Conservation (phyloP, 2,797 vertebrate genomes). For the Xerus rutilus region DNA sequence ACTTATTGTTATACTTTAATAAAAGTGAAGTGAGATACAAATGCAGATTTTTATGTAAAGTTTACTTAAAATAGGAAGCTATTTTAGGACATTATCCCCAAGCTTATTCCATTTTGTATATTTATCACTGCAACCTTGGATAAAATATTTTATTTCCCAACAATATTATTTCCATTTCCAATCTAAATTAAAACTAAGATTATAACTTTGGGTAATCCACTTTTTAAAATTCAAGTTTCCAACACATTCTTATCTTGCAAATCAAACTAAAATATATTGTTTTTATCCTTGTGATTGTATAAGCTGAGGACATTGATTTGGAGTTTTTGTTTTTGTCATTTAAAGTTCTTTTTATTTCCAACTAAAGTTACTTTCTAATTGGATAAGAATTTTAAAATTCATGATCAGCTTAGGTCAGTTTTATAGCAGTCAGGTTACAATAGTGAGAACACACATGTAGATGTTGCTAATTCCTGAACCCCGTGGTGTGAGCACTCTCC, state of each 20-base stretch:
- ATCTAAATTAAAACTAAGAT: slow-evolving; percentile 47
- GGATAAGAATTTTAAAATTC: slow-evolving; percentile 39
- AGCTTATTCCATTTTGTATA: not conserved
- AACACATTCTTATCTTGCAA: slow-evolving; percentile 12
- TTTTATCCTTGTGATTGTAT: not conserved
- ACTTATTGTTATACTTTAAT: not conserved
- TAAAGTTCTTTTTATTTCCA: slow-evolving; percentile 19
- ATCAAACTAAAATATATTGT: slow-evolving; percentile 32
- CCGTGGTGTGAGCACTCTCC: not conserved
- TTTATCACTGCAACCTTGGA: slow-evolving; percentile 36
- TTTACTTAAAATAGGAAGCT: slow-evolving; percentile 2
- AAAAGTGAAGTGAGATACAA: slow-evolving; percentile 24
- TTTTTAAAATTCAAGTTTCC: slow-evolving; percentile 49
- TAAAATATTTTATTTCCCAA: slow-evolving; percentile 41
- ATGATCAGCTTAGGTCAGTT: not conserved
- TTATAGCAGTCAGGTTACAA: not conserved
- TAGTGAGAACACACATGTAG: not conserved
- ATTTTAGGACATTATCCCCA: not conserved
- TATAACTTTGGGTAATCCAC: slow-evolving; percentile 17
- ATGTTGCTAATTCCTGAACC: not conserved
- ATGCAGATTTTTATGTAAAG: not conserved
- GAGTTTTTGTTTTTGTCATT: not conserved
- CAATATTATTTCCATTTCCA: not conserved
- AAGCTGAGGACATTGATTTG: not conserved
- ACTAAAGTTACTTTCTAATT: not conserved